Evolutionary conservation across 2,113 vertebrate genomes (phyloP).

Genomic region (Loxodonta africana): DNA sequence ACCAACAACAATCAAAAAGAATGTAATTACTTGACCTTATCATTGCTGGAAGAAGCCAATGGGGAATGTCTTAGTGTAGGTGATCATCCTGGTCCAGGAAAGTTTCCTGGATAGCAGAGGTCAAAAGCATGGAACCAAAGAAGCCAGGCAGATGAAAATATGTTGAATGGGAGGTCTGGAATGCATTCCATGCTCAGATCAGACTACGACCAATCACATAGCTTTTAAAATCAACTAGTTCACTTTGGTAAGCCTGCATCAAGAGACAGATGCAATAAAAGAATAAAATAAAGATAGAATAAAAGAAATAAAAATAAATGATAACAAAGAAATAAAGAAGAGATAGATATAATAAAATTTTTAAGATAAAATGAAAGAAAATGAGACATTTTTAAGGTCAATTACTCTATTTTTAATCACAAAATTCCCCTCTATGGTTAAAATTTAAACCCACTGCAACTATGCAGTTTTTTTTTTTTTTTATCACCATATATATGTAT

Average conservation of each 20-base stretch:
- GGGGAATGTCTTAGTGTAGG: not conserved
- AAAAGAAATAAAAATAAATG: not conserved
- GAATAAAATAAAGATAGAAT: not conserved
- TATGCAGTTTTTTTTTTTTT: not conserved
- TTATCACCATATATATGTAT: not conserved
- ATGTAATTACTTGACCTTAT: not conserved
- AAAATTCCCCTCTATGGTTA: not conserved
- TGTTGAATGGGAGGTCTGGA: fast-evolving
- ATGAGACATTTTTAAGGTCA: not conserved
- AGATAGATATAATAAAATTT: not conserved
- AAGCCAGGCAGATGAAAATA: not conserved
- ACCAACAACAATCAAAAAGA: not conserved
- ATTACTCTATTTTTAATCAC: not conserved
- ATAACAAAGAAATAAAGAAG: not conserved
- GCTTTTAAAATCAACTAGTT: not conserved
- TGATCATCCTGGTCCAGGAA: not conserved
- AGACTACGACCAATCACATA: not conserved
- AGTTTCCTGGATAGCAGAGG: not conserved
- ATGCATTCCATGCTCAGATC: not conserved
- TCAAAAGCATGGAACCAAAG: not conserved
- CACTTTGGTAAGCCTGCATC: not conserved
- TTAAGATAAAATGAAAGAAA: not conserved
- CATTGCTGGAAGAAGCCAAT: not conserved
- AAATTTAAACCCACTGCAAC: not conserved
- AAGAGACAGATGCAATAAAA: not conserved